Evolutionary conservation across 2,797 vertebrate genomes (phyloP).

Genomic region (Sarcoramphus papa): DNA sequence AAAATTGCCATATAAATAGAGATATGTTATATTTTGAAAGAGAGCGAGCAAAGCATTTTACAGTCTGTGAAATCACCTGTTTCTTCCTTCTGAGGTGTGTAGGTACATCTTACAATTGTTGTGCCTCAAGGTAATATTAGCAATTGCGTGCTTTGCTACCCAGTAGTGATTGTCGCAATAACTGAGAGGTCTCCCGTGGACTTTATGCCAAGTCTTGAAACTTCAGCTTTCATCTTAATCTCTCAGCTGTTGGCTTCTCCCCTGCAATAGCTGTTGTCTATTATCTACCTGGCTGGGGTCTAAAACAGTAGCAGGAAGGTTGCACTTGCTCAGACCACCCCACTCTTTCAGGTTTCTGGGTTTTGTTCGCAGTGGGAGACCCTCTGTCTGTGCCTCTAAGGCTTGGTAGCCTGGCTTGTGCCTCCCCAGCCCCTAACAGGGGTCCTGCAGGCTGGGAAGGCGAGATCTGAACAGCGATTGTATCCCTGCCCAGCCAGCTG

Average conservation of each 20-base stretch:
- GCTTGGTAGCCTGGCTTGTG: neutral
- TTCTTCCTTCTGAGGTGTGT: neutral
- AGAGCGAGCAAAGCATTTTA: neutral
- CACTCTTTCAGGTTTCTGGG: neutral
- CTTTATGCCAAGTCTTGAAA: neutral
- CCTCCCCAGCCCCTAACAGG: neutral
- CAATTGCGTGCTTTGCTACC: neutral
- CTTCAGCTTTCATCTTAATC: neutral
- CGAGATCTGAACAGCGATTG: fast-evolving
- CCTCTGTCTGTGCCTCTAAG: neutral
- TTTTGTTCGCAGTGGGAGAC: neutral
- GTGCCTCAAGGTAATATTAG: neutral
- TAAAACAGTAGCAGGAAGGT: neutral
- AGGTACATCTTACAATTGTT: neutral
- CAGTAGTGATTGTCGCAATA: neutral
- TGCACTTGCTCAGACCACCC: neutral
- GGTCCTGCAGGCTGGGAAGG: neutral
- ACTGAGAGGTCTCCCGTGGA: neutral
- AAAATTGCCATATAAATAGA: neutral
- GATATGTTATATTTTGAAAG: neutral
- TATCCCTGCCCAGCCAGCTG: neutral
- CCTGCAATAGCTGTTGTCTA: neutral
- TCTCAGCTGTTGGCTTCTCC: neutral
- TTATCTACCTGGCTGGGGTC: neutral
- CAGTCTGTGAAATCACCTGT: neutral